phyloP scores from a whole-genome alignment of 2,797 vertebrate species.

The Acanthiza pusilla region DNA sequence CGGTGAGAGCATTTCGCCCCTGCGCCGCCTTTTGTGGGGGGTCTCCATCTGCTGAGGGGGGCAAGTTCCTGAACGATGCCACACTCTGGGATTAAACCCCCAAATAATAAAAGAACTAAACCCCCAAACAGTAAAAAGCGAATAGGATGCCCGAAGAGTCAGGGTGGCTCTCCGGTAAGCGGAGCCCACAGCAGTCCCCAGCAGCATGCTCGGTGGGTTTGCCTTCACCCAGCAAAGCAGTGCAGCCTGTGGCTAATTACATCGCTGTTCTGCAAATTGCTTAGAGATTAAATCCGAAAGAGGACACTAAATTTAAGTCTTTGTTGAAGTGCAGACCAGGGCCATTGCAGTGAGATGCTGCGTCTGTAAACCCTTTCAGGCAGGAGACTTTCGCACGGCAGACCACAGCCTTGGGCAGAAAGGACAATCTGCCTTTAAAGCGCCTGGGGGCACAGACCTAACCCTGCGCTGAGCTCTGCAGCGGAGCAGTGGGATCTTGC shows the following conservation, averaged over 20 bases:
- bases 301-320: neutral
- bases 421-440: neutral
- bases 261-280: neutral
- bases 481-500: fast-evolving
- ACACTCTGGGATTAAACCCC: neutral
- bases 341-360: neutral
- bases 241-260: neutral
- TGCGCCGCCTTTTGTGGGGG: neutral
- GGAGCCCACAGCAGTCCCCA: neutral
- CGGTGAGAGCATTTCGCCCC: slow-evolving; percentile 73
- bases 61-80: neutral
- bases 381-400: fast-evolving
- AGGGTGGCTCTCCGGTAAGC: neutral
- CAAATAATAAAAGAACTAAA: neutral
- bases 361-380: neutral
- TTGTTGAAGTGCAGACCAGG: neutral
- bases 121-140: fast-evolving
- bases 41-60: neutral
- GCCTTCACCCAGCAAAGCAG: neutral
- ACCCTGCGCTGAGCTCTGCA: neutral
- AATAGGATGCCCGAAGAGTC: neutral
- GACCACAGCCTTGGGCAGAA: neutral
- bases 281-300: neutral
- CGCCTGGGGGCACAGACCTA: neutral
- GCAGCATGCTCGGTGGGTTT: neutral